phyloP scores from a whole-genome alignment of 1,140 invertebrate genomes.

The Orius insidiosus region DNA sequence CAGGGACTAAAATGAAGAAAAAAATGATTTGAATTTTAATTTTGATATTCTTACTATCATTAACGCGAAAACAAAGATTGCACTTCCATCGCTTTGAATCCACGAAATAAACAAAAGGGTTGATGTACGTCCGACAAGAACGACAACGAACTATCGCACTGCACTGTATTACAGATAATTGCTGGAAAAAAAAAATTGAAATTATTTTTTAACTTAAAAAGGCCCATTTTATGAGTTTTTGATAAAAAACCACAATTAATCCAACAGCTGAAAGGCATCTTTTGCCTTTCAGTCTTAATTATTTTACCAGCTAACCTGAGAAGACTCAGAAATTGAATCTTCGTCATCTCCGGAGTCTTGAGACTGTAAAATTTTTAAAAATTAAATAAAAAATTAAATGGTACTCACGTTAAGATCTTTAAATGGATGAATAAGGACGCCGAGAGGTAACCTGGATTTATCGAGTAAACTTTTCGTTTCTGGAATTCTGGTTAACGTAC shows the following conservation, averaged over 20 bases:
- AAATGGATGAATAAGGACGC: constrained; percentile 95
- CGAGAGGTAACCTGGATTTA: constrained; percentile 88
- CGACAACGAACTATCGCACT: constrained; percentile 91
- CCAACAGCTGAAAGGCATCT: no score
- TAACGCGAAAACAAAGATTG: constrained; percentile 91
- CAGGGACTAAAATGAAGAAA: constrained; percentile 64
- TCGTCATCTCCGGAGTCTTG: background rate
- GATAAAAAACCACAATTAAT: no score
- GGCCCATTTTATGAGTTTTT: no score
- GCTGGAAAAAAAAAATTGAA: constrained; percentile 37
- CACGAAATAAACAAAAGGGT: constrained; percentile 96
- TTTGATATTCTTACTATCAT: constrained; percentile 65
- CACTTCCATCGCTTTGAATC: constrained; percentile 97
- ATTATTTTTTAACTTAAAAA: constrained; percentile 2
- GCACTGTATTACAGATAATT: constrained; percentile 92
- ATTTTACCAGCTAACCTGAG: no score
- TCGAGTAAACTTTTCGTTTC: constrained; percentile 82
- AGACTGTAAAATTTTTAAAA: constrained; percentile 13
- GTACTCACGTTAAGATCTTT: constrained; percentile 85
- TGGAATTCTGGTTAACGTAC: constrained; percentile 89
- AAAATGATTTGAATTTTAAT: background rate
- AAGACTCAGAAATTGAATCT: background rate
- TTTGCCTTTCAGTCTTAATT: no score
- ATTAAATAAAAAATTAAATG: constrained; percentile 12
- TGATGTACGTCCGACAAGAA: constrained; percentile 94